Conservation (phyloP, 2,113 vertebrate species). For the Pterocles orientalis region DNA sequence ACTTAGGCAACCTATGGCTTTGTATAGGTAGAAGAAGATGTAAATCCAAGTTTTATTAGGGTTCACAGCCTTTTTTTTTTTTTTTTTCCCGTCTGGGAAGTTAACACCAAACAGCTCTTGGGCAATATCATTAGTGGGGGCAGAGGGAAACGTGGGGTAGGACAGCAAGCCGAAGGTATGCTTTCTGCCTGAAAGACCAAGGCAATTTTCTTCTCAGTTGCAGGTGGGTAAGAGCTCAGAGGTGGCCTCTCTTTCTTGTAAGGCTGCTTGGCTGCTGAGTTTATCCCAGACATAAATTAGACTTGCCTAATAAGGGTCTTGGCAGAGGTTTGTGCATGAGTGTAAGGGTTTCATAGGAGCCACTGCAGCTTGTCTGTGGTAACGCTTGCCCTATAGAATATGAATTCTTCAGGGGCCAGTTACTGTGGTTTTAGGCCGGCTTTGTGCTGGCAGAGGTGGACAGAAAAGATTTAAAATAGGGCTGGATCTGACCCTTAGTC, state of each 20-base stretch:
- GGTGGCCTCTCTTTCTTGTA: slow-evolving; percentile 6
- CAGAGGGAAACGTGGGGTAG: neutral
- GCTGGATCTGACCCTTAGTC: slow-evolving; percentile 41
- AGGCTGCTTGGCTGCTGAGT: neutral
- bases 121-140: neutral
- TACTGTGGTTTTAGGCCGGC: neutral
- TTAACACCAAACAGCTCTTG: neutral
- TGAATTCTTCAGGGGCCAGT: slow-evolving; percentile 23
- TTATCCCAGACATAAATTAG: slow-evolving; percentile 39
- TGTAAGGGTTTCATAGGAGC: neutral
- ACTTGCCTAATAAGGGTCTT: slow-evolving; percentile 24
- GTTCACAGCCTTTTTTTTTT: neutral
- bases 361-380: neutral
- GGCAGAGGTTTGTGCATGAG: neutral
- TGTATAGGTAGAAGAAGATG: neutral
- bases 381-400: neutral
- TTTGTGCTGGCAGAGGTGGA: slow-evolving; percentile 38
- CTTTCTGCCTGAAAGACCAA: neutral
- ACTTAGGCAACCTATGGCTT: neutral
- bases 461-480: slow-evolving; percentile 47
- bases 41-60: neutral
- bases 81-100: neutral
- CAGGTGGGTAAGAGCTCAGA: slow-evolving; percentile 29
- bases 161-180: neutral
- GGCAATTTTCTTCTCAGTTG: slow-evolving; percentile 12